Conservation (phyloP, 2,113 vertebrate species). For the Percopsis transmontana region DNA sequence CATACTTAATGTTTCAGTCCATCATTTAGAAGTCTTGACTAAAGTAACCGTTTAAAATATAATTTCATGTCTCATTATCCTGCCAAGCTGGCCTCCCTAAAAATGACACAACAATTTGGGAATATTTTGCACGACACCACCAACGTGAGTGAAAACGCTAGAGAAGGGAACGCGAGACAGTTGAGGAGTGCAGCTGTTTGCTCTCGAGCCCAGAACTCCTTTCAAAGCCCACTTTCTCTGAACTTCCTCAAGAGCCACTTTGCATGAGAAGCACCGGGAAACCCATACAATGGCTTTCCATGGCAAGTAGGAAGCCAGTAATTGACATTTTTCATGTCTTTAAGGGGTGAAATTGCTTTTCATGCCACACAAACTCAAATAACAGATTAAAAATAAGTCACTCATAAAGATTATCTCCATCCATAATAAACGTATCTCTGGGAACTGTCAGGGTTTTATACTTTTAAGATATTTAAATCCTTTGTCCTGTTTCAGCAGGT, state of each 20-base stretch:
- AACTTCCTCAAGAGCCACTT: slow-evolving; percentile 75
- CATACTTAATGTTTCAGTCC: slow-evolving; percentile 14
- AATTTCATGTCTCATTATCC: neutral
- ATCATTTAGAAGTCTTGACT: slow-evolving; percentile 29
- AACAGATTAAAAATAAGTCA: slow-evolving; percentile 22
- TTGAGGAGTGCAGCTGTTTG: slow-evolving; percentile 75
- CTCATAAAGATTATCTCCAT: slow-evolving; percentile 43
- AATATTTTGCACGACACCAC: slow-evolving; percentile 57
- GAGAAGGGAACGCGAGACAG: slow-evolving; percentile 43
- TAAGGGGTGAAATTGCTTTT: slow-evolving; percentile 47
- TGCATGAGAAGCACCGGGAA: slow-evolving; percentile 69
- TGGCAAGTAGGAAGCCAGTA: slow-evolving; percentile 10
- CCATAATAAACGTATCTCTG: slow-evolving; percentile 37
- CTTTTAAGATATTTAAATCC: slow-evolving; percentile 15
- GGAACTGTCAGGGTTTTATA: slow-evolving; percentile 15
- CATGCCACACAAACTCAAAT: slow-evolving; percentile 23
- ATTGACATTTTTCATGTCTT: slow-evolving; percentile 13
- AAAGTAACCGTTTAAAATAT: slow-evolving; percentile 13
- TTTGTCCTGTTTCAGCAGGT: slow-evolving; percentile 8
- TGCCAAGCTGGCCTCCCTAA: slow-evolving; percentile 33
- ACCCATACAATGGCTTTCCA: slow-evolving; percentile 56
- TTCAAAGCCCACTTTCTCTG: slow-evolving; percentile 55
- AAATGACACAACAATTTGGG: slow-evolving; percentile 50
- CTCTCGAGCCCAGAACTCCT: slow-evolving; percentile 63
- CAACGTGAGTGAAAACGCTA: slow-evolving; percentile 28